Percentiles rank a stretch among this genome's conserved stretches.
Evolutionary conservation across 2,888 invertebrate species (phyloP).

Genomic region (Cistogaster globosa): DNA sequence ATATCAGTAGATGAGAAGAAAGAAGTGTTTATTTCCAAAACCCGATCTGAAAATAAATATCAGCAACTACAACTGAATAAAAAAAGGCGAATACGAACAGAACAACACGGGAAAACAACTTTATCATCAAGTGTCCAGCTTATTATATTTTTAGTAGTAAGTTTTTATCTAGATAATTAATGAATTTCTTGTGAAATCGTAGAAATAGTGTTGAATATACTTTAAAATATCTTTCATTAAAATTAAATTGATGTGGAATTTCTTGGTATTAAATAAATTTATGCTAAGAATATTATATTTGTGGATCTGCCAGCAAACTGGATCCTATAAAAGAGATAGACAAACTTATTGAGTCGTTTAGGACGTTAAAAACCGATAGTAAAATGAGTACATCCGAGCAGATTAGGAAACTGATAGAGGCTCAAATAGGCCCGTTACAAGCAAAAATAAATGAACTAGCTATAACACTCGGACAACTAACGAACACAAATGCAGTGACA

Average conservation of each 20-base stretch:
- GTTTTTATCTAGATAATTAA: not conserved
- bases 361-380: not conserved
- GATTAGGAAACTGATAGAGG: not conserved
- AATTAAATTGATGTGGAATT: too few relatives aligned
- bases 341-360: constrained; percentile 9
- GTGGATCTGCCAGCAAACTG: not conserved
- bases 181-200: not conserved
- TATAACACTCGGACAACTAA: constrained; percentile 15
- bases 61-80: constrained; percentile 2
- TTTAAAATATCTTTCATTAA: too few relatives aligned
- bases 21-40: too few relatives aligned
- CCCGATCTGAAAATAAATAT: too few relatives aligned
- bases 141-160: not conserved
- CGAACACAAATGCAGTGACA: constrained; percentile 1
- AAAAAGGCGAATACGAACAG: not conserved
- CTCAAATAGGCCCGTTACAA: not conserved
- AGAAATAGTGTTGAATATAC: too few relatives aligned
- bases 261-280: not conserved
- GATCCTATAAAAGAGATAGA: constrained; percentile 2
- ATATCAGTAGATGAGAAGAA: constrained; percentile 5
- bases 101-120: not conserved
- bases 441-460: constrained; percentile 2
- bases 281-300: not conserved
- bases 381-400: not conserved
- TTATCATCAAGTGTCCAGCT: not conserved